Percentiles rank a stretch among this genome's conserved stretches.
phyloP scores from a whole-genome alignment of 2,888 invertebrate genomes.

The Drosophila acutilabella region DNA sequence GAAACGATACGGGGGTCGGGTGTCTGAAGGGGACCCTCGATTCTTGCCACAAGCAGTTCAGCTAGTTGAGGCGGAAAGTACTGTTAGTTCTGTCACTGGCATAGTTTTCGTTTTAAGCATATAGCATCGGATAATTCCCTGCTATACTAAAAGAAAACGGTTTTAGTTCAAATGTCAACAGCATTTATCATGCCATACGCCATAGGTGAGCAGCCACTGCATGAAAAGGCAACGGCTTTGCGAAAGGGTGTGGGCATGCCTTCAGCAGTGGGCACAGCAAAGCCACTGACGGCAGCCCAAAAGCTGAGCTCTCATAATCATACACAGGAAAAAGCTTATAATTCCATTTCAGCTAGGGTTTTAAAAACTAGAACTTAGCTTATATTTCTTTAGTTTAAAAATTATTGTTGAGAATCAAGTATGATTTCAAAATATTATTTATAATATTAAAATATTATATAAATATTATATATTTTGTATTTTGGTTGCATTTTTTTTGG shows the following conservation, averaged over 20 bases:
- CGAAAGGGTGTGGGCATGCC: conserved; percentile 9
- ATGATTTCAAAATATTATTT: no score
- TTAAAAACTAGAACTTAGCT: no score
- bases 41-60: conserved; percentile 74
- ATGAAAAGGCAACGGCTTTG: background rate
- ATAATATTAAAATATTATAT: no score
- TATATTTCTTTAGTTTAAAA: no score
- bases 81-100: conserved; percentile 79
- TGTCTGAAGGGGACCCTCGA: conserved; percentile 38
- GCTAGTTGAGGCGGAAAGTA: conserved; percentile 76
- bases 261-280: background rate
- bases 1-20: background rate
- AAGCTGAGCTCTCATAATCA: conserved; percentile 50
- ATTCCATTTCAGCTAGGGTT: no score
- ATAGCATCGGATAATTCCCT: conserved; percentile 79
- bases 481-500: no score
- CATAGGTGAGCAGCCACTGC: conserved; percentile 9
- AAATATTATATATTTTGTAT: no score
- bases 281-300: conserved; percentile 20
- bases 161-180: conserved; percentile 79
- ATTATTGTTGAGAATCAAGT: no score
- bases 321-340: background rate
- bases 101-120: conserved; percentile 75
- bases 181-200: conserved; percentile 65
- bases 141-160: conserved; percentile 80